Percentiles rank a stretch among this genome's conserved stretches.
phyloP scores from a whole-genome alignment of 2,797 vertebrate species.

The Gymnodraco acuticeps region DNA sequence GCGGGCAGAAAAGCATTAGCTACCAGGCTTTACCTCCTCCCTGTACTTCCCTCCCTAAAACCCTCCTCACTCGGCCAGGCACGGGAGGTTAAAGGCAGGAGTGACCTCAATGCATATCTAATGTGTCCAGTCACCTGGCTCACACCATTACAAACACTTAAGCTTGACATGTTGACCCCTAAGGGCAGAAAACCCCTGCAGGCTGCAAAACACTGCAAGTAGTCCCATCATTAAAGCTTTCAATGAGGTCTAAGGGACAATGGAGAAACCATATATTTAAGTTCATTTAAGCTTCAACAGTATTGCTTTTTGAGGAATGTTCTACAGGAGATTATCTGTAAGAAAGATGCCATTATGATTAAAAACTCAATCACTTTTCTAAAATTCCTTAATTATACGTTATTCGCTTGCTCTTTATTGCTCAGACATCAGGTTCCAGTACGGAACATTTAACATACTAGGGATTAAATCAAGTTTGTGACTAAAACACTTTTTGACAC shows the following conservation, averaged over 20 bases:
- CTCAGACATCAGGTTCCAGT: not conserved
- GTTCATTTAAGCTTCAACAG: not conserved
- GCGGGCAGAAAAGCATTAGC: conserved; percentile 61
- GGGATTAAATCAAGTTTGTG: not conserved
- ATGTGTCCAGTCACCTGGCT: conserved; percentile 57
- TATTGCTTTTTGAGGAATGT: not conserved
- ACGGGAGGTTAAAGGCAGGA: conserved; percentile 59
- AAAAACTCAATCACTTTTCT: not conserved
- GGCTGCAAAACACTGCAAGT: conserved; percentile 1
- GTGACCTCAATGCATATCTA: conserved; percentile 70
- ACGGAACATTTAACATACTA: not conserved
- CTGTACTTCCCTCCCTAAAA: conserved; percentile 62
- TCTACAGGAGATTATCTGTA: no score
- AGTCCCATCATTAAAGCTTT: not conserved
- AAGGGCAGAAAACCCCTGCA: conserved; percentile 33
- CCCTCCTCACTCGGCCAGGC: conserved; percentile 32
- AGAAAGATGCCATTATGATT: not conserved
- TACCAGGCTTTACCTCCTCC: conserved; percentile 49
- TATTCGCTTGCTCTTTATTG: not conserved
- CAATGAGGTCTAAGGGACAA: not conserved
- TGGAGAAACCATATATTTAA: no score
- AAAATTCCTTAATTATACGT: not conserved
- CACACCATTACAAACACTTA: conserved; percentile 39
- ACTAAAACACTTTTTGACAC: not conserved
- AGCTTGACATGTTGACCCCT: conserved; percentile 43